Base-by-base conservation (phyloP, 1,140 invertebrate species). In the Oedothorax gibbosus region DNA sequence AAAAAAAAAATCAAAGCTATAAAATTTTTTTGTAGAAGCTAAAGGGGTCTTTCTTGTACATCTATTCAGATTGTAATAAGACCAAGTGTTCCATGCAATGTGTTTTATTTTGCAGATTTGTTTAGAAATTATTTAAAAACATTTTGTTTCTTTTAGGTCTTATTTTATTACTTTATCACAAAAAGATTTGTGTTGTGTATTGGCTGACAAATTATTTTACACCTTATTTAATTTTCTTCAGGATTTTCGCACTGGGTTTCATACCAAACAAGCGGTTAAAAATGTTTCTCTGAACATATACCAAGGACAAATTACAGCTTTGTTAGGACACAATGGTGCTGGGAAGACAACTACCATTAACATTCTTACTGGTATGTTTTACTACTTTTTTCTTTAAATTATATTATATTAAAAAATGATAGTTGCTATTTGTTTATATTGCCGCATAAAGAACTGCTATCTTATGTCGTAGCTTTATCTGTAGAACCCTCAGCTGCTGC, bases 301-400 rank as follows among this genome's bases (percentile, higher is more conserved):
- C 88, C 93, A 95, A 89, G 93, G 93, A 4, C 94, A 96, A 89
- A 95, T 98, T 84, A 97, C 96, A 9, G 94, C 94, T 8, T 92
- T 98, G 66, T 90, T 98, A 65, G 96, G 96, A 0, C 96, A 97
- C 88, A 97, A 97, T 89, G 96, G 96, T 0, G 91, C 91, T 75
- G 96, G 96, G 7, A 96, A 96, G 90, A 95, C 94, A 0, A 95
- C 94, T 73, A 93, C 93, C 86, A 94, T 97, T 93, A 93, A 93
- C 7, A 96, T 96, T 91, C 90, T 96, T 5, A 96, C 95, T 83
- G 94, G 94, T 92, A 69, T 6, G 35, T 60, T 50, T 78, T 5
- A 60, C 21, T 35, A 60, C 9, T 60, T 60, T 60, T 60, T 60
- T 60, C 57, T 7, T 60, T 60, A 3, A 60, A 14, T 60, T 60